Base-by-base conservation (phyloP, 2,797 vertebrate species). In the Hyperoplus lanceolatus region DNA sequence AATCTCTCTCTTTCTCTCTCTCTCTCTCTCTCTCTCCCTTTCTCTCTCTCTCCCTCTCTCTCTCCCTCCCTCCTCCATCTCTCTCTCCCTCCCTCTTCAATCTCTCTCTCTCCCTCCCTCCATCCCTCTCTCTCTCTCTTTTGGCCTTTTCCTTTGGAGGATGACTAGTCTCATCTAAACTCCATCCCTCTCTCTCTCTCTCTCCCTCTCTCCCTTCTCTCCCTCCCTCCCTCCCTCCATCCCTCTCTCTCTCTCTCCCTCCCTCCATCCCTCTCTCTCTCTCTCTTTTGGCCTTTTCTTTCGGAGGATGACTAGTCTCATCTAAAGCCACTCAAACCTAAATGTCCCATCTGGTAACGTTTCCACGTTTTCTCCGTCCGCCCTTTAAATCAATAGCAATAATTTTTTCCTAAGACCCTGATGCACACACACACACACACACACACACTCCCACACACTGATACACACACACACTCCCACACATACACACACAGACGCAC, bases 381-480 rank as follows among this genome's bases (percentile, higher is more conserved):
- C 94, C 95, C 96, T 96, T 97, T 95, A 97, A 98, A 99, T 99
- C 97, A 97, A 99, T 99, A 98, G 96, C 95, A 97, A 97, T 97
- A 97, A 98, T 98, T 97, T 95, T 91, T 95, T 91, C 95, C 96
- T 95, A 96, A 96, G 95, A 95, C 96, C 96, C 90, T 82, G 70
- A 80, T 59, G 71, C 69, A 36, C 78, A 29, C 81, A 71, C 55
- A 14, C 76, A 69, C 77, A 74, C 84, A 84, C 67, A 66, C 53
- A 68, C 67, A 46, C 55, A 59, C 68, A 74, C 75, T 29, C 29
- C 29, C 29, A 29, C 29, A 29, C 29, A 29, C 29, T 29, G 29
- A 29, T 29, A 29, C 29, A 29, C 29, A 29, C 29, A 29, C 29
- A 29, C 29, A 29, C 21, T 21, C 21, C 21, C 58, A 62, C 29